Evolutionary conservation across 2,113 vertebrate species (phyloP), one percentile per base, ranked within the genome.

Genomic region (Collichthys lucidus): DNA sequence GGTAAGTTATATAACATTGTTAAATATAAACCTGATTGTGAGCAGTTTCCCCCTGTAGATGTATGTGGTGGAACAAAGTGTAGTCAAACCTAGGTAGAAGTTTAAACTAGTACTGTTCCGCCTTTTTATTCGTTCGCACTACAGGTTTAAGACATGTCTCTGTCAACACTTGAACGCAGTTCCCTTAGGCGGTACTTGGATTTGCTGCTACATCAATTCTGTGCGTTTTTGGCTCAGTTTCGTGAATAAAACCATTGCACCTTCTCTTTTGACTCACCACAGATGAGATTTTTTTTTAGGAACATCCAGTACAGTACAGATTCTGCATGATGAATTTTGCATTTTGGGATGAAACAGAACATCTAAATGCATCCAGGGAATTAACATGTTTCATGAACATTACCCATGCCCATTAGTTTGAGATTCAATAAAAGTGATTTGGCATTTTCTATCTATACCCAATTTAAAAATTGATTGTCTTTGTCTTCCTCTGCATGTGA

Each of bases 381-480:
- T 64, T 62, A 29, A 64, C 11, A 16, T 60, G 62, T 71, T 64
- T 59, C 9, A n/a, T n/a, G n/a, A 77, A 68, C 52, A 42, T 76
- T 65, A 15, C 49, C 8, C 16, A 29, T 59, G 29, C 52, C 29
- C 60, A 66, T 77, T 74, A 68, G 47, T 62, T 60, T 56, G 29
- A 63, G 15, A 82, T 77, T 84, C 14, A 0, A 47, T 50, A 5
- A 64, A 26, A 63, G 71, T 55, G 78, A 79, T 79, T 74, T 7
- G 22, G 17, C 61, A n/a, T 49, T 35, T 77, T 74, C 82, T 80
- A 74, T 78, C 55, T 52, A 56, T 62, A 80, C 60, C 56, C 64
- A 70, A 71, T 81, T 86, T 68, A 53, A n/a, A 74, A 67, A 80
- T 24, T 44, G 57, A 82, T 83, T 83, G 57, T 79, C 56, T 86